Evolutionary conservation across 2,113 vertebrate species (phyloP).

Genomic region (Elachura formosa): DNA sequence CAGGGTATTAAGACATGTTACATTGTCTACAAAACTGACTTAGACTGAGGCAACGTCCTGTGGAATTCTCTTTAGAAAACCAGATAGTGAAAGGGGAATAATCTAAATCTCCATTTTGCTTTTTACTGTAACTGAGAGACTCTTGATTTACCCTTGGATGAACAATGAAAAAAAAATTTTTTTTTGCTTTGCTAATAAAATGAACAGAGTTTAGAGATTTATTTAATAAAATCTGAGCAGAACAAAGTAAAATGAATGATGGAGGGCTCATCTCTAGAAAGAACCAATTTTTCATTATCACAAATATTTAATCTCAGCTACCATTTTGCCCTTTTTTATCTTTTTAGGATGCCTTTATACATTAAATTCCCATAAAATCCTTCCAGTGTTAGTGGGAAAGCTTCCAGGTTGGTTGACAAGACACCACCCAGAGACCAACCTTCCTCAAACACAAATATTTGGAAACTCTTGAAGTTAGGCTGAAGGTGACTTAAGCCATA

Average conservation of each 20-base stretch:
- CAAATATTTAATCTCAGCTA: not conserved
- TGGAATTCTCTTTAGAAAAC: constrained; percentile 66
- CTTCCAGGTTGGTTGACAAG: not conserved
- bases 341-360: not conserved
- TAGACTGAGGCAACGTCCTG: constrained; percentile 70
- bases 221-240: not conserved
- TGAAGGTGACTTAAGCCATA: not conserved
- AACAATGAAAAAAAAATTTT: not conserved
- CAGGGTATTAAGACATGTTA: constrained; percentile 69
- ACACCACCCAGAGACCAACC: not conserved
- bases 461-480: no score
- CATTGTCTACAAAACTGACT: constrained; percentile 72
- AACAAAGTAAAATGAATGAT: constrained; percentile 4
- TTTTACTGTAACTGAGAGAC: constrained; percentile 63
- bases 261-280: not conserved
- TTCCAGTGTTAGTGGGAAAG: not conserved
- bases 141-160: not conserved
- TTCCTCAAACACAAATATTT: not conserved
- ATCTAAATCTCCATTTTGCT: constrained; percentile 39
- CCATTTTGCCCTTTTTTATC: not conserved
- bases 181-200: not conserved
- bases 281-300: not conserved
- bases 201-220: not conserved
- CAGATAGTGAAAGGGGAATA: constrained; percentile 47
- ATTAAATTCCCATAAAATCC: not conserved